These are phyloP conservation scores for Rhabdomys pumilio DNA, from an alignment of 2,797 vertebrate genomes.

Conservation along the genomic window DNA sequence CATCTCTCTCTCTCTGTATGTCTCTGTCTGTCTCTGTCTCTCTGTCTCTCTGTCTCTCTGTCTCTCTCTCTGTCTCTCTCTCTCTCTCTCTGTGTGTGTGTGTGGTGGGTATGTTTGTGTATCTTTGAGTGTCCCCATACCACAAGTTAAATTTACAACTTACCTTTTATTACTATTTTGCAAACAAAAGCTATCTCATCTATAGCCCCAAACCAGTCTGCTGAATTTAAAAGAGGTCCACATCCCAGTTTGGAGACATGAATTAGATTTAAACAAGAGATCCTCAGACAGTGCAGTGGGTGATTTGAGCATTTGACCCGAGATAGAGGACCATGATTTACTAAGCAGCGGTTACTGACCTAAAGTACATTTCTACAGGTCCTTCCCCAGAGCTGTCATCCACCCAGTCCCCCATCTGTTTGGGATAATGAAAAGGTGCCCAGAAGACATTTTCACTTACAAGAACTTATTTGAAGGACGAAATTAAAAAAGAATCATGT, in stretches of 20 bases:
- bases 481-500: neutral
- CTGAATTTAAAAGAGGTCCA: conserved; percentile 42
- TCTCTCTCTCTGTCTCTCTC: too few relatives aligned
- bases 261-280: conserved; percentile 19
- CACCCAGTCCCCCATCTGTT: neutral
- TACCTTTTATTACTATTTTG: conserved; percentile 48
- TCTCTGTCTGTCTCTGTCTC: too few relatives aligned
- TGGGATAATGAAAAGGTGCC: neutral
- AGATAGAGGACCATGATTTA: neutral
- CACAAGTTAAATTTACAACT: conserved; percentile 65
- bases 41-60: neutral
- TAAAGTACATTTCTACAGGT: neutral
- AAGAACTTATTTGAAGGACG: conserved; percentile 34
- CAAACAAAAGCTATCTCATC: conserved; percentile 40
- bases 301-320: conserved; percentile 6
- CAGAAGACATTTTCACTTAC: conserved; percentile 36
- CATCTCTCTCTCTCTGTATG: too few relatives aligned
- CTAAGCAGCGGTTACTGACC: neutral
- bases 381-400: neutral
- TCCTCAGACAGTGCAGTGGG: neutral
- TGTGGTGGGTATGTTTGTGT: neutral
- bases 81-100: neutral
- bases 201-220: conserved; percentile 27
- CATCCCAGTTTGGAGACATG: conserved; percentile 24
- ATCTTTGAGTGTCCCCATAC: neutral